Base-by-base conservation (phyloP, 2,797 vertebrate species). In the Urocyon cinereoargenteus region DNA sequence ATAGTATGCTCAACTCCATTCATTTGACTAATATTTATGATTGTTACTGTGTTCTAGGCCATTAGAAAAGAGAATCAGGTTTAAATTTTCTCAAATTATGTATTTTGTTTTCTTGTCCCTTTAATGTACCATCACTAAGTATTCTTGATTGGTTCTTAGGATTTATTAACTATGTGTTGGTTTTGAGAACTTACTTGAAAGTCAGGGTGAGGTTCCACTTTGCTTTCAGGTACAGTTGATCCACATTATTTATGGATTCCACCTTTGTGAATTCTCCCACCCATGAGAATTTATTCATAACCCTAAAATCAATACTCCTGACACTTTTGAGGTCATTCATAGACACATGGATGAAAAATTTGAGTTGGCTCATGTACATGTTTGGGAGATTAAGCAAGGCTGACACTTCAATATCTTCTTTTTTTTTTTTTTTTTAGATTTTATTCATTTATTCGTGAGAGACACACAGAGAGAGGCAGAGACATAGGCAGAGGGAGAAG, bases 91-190 rank as follows among this genome's bases (percentile, higher is more conserved):
- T 59, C n/a, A 91, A 78, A 55, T 45, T 90, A 15, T 45, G 10
- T 7, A 34, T 55, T 62, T 96, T 45, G n/a, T 40, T 88, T 75
- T 75, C 22, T 88, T 61, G 18, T 92, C 7, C 12, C 36, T 28
- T 92, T 87, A 96, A 81, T 88, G 31, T 21, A 36, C 3, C 7
- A 55, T 59, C 19, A 31, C 5, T 28, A 49, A 40, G 3, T 81
- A 28, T n/a, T 94, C 36, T 85, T 95, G 75, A 92, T 73, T 68
- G 77, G 68, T 86, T 81, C 40, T 94, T 94, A 81, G 94, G 40
- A 66, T 77, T 15, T 81, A 72, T 40, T 51, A 88, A 34, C 11
- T 87, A 16, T 55, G 31, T 90, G 26, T 70, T 88, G 45, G 4
- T 72, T 82, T 92, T 62, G 83, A 92, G 18, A 72, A 55, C n/a